Base-by-base conservation (phyloP, 2,113 vertebrate species). In the Antechinus stuartii region DNA sequence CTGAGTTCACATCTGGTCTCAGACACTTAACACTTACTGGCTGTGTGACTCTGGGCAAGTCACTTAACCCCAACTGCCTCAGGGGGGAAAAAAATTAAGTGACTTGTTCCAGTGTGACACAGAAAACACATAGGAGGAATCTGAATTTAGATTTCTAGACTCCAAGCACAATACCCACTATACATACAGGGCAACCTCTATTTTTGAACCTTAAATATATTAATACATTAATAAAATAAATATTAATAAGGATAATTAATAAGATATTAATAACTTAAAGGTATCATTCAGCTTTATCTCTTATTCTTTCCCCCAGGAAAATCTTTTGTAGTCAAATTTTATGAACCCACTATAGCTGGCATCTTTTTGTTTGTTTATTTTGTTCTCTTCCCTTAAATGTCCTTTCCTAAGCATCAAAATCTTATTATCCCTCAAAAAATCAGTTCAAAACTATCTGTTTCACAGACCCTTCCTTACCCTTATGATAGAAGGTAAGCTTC, bases 361-460 rank as follows among this genome's bases (percentile, higher is more conserved):
- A 92, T 91, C 54, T 14, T 54, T 53, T 22, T 0, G 47, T 0
- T 92, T 93, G 50, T 47, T 94, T 19, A 27, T 2, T 61, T 49
- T 92, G 2, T 30, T 91, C 26, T 11, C n/a, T 52, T 35, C 56
- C 26, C 50, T 7, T n/a, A 55, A 93, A 94, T 46, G 92, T 68
- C 89, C 89, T 93, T 54, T 96, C 90, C 68, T 30, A 1, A 30
- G 12, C 42, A 84, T 92, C 49, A 50, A 95, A 91, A 91, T 24
- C 46, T 50, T 35, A 91, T 30, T 84, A 94, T 30, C 68, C 24
- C 47, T 89, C 92, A 42, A 55, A n/a, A 14, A 30, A 94, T 50
- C 24, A 96, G 89, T 30, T 95, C 61, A 96, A 93, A 84, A 53
- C 27, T 42, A 95, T 55, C 50, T 90, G 54, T 95, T 90, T 19